Evolutionary conservation across 1,140 invertebrate genomes (phyloP).

Genomic region (Platyscapa corneri): DNA sequence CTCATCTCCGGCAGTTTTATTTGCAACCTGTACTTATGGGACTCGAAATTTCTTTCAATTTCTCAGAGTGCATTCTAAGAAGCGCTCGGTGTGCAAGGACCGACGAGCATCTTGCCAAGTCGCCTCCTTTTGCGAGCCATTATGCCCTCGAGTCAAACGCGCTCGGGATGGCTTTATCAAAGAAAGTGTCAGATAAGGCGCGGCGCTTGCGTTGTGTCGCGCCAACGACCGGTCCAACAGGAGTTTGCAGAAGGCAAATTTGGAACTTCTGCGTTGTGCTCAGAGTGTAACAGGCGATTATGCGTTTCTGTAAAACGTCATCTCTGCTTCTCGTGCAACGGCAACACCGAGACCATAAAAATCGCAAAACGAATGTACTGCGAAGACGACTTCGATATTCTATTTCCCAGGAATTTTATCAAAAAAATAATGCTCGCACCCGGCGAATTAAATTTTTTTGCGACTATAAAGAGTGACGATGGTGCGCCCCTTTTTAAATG

Average conservation of each 20-base stretch:
- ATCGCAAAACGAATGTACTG: too few relatives aligned
- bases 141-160: not conserved
- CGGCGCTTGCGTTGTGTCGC: not conserved
- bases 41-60: conserved; percentile 53
- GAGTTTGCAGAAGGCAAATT: not conserved
- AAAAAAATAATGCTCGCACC: too few relatives aligned
- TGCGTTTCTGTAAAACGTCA: not conserved
- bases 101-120: conserved; percentile 31
- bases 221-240: not conserved
- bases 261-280: not conserved
- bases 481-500: too few relatives aligned
- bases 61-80: conserved; percentile 47
- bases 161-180: not conserved
- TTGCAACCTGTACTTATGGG: conserved; percentile 28
- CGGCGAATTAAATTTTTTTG: too few relatives aligned
- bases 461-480: too few relatives aligned
- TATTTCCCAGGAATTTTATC: too few relatives aligned
- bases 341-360: too few relatives aligned
- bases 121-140: conserved; percentile 4
- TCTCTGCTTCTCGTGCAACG: not conserved
- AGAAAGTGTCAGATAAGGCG: not conserved
- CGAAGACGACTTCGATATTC: too few relatives aligned
- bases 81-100: not conserved
- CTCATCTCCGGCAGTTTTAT: conserved; percentile 42
- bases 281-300: not conserved